Evolutionary conservation across 2,113 vertebrate genomes (phyloP), one percentile per base, ranked within the genome.

Genomic region (Pagrus major): DNA sequence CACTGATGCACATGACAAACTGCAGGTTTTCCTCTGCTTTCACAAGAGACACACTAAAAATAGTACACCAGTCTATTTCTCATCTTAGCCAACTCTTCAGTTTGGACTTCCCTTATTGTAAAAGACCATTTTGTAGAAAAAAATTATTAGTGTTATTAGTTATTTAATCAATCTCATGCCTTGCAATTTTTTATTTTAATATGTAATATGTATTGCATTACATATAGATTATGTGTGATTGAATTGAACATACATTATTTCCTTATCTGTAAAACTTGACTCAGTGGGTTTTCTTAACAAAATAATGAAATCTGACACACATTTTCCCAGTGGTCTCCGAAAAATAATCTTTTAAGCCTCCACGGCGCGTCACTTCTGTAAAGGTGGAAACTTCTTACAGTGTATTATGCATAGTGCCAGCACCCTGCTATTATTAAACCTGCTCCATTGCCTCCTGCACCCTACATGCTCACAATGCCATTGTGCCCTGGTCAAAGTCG

Each of bases 391-490:
- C 71, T 59, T 76, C 39, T 73, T 55, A 25, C 61, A 66, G 76
- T 44, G 61, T 75, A 71, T 54, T 85, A 41, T 42, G 54, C 44
- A 55, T 11, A 64, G 73, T 77, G 67, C 44, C 51, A 35, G 70
- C 5, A 41, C 52, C 42, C 60, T 76, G 80, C 78, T 86, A 86
- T 88, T 80, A 84, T 88, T 86, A 88, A 78, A 83, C 78, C 60
- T 20, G 47, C 76, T 65, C 49, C 20, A 35, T n/a, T 49, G 29
- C 59, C 47, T 73, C 59, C 39, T 74, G 64, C 33, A 14, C 60
- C 31, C 29, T 14, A 59, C 81, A 76, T 81, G 44, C 63, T 64
- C 71, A 69, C 63, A 44, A 66, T 52, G 66, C 80, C 71, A 76
- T 89, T 86, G 81, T 86, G 47, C 76, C 33, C 69, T 71, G 76